Conservation (phyloP, 2,797 vertebrate species). For the Takifugu ocellatus region DNA sequence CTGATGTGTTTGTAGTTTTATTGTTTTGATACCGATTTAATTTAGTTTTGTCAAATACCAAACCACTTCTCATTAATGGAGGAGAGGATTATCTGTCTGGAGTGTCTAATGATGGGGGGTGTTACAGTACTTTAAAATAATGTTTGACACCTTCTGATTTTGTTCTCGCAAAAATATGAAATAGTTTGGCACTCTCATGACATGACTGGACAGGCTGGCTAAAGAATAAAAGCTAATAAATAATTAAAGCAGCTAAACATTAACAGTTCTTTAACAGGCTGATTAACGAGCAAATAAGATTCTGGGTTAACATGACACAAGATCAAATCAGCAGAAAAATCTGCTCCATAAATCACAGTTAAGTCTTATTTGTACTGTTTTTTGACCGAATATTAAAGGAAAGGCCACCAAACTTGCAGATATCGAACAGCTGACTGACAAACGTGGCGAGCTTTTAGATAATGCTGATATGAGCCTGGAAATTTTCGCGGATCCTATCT, state of each 20-base stretch:
- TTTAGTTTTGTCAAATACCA: background rate
- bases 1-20: too few relatives aligned
- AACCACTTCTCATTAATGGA: background rate
- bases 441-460: too few relatives aligned
- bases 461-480: too few relatives aligned
- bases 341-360: too few relatives aligned
- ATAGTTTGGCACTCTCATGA: too few relatives aligned
- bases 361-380: background rate
- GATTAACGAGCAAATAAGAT: conserved; percentile 15
- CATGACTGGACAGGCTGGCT: too few relatives aligned
- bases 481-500: too few relatives aligned
- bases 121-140: background rate
- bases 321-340: too few relatives aligned
- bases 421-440: too few relatives aligned
- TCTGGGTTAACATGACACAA: background rate
- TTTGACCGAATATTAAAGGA: background rate
- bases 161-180: too few relatives aligned
- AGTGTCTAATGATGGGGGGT: conserved; percentile 28
- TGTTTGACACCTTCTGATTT: background rate
- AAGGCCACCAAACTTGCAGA: background rate
- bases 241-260: conserved; percentile 1
- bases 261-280: conserved; percentile 11
- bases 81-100: conserved; percentile 6
- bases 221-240: conserved; percentile 1
- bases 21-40: too few relatives aligned